Evolutionary conservation across 1,140 invertebrate species (phyloP), one percentile per base, ranked within the genome.

Genomic region (Lasioglossum albipes): DNA sequence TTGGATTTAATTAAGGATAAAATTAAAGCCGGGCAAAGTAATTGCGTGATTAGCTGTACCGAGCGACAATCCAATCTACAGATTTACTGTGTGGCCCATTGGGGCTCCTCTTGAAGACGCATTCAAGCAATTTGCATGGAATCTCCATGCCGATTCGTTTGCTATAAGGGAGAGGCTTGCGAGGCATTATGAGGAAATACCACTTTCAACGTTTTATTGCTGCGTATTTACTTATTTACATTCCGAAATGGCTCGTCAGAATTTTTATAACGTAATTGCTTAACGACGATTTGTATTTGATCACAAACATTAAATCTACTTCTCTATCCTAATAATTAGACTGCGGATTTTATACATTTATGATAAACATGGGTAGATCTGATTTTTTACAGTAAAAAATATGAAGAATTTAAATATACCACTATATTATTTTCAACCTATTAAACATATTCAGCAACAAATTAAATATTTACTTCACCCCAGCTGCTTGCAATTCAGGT

Each of bases 1-100:
- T 91, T 91, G 88, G 89, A 91, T 91, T 91, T 89, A 91, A 91
- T 91, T 91, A 91, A 90, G 90, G 87, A 89, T 90, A 90, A 90
- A 91, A 91, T 91, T 90, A 91, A 90, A 90, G 84, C 77, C 79
- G 79, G 72, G 83, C 64, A 64, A 75, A 85, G 88, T 91, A 90
- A 91, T 91, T 89, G 87, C 82, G 83, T 90, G 90, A 91, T 90
- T 91, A 91, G 90, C 86, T 74, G 77, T 68, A 82, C 71, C 82
- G 84, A 78, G 79, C 77, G 85, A 82, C 87, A 90, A 91, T 91
- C 87, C 88, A 91, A 91, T 91, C 89, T 90, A 81, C 82, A 81
- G 86, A 87, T 89, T 89, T 84, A 73, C 83, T 71, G 89, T 87
- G 87, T 89, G 84, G 84, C 86, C 85, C 88, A 89, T 89, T 87